phyloP scores from a whole-genome alignment of 2,888 invertebrate species.

The Seira sanloemensis region DNA sequence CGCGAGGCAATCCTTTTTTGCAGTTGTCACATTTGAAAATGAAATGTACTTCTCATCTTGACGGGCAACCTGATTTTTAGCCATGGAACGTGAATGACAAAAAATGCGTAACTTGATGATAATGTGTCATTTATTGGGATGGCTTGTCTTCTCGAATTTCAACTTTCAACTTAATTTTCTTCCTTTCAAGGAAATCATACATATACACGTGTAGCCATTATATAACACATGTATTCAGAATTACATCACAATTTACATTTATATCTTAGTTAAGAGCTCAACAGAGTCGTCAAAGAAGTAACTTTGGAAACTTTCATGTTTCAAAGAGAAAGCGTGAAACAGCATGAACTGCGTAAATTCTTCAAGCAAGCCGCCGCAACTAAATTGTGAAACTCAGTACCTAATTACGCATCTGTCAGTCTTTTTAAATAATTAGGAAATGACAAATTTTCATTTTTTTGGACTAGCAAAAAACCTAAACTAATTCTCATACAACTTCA shows the following conservation, averaged over 20 bases:
- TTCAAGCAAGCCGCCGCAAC: slow-evolving; percentile 3
- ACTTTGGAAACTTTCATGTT: neutral
- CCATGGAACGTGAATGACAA: slow-evolving; percentile 10
- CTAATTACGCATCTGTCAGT: slow-evolving; percentile 27
- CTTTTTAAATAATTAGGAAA: neutral
- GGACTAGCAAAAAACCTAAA: too few species aligned
- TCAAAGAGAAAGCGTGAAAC: neutral
- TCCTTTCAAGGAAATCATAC: neutral
- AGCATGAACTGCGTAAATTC: slow-evolving; percentile 12
- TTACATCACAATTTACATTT: neutral
- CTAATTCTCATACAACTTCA: too few species aligned
- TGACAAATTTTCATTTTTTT: slow-evolving; percentile 2
- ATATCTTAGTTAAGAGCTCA: neutral
- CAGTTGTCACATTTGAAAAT: slow-evolving; percentile 50
- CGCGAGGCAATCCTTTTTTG: slow-evolving; percentile 24
- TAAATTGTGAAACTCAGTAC: slow-evolving; percentile 1
- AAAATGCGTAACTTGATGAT: slow-evolving; percentile 14
- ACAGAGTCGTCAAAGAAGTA: too few species aligned
- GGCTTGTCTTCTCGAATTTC: slow-evolving; percentile 3
- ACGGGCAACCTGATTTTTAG: neutral
- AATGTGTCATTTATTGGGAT: slow-evolving; percentile 7
- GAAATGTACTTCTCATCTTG: neutral
- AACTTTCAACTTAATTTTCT: neutral
- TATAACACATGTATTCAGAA: neutral
- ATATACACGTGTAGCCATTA: too few species aligned